Base-by-base conservation (phyloP, 2,888 invertebrate species). In the Malthinus seriepunctatus region DNA sequence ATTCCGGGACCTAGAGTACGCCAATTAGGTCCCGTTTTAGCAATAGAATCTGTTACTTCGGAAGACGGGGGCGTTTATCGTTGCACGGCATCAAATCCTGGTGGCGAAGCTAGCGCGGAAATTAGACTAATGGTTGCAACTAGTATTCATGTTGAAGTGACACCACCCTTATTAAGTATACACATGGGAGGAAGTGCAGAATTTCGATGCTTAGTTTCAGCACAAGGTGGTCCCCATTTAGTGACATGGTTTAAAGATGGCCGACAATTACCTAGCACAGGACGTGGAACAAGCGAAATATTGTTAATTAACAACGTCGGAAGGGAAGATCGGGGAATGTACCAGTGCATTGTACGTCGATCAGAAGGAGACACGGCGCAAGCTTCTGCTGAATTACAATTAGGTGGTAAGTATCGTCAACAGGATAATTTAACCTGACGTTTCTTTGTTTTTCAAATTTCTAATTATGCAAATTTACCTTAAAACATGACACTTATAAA, bases 111-210 rank as follows among this genome's bases (percentile, higher is more conserved):
- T 0, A 86, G 86, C 66, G 86, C 87, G 6, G 89, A 89, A 70
- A 73, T 89, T 53, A 82, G 85, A 68, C 79, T 89, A 10, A 80
- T 84, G 9, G 88, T 89, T 15, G 83, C 86, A 63, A 86, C 86
- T 12, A 85, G 87, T 47, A 79, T 89, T 15, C 85, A 86, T 74
- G 86, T 87, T 44, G 86, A 87, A 77, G 84, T 88, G 65, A 83
- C 83, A 23, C 88, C 87, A 23, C 83, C 84, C 35, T 76, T 87
- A 59, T 77, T 88, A 46, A 88, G 87, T 66, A 88, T 90, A 32
- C 89, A 90, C 75, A 86, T 90, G 77, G 90, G 88, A 3, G 88
- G 88, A 47, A 85, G 86, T 59, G 91, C 90, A 0, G 86, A 87
- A 72, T 89, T 91, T 76, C 84, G 68, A 45, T 89, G 88, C 73